These are phyloP conservation scores for Athalia cordata DNA, from an alignment of 2,888 invertebrate species.

Conservation along the genomic window DNA sequence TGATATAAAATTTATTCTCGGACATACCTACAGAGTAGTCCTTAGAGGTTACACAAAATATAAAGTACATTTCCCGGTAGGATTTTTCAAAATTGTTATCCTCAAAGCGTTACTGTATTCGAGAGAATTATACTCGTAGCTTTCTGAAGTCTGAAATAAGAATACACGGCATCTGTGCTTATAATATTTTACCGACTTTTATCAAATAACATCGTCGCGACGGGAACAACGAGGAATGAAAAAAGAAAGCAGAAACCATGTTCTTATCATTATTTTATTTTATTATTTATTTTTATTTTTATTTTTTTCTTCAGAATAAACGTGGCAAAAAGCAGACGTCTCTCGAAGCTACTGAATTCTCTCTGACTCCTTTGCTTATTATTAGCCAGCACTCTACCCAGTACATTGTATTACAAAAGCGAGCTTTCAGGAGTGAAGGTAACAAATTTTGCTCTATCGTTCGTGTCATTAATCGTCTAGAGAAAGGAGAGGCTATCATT, in stretches of 20 bases:
- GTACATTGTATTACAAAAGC: conserved; percentile 12
- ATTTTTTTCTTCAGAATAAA: background rate
- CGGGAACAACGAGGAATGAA: too few relatives aligned
- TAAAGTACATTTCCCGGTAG: background rate
- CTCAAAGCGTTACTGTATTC: background rate
- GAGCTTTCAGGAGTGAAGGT: conserved; percentile 9
- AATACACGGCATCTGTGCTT: background rate
- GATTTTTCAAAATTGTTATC: background rate
- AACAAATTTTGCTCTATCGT: conserved; percentile 19
- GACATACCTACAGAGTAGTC: background rate
- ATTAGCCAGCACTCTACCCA: conserved; percentile 3
- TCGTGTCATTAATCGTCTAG: background rate
- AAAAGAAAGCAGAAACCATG: background rate
- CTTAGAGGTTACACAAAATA: background rate
- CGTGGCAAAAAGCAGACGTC: background rate
- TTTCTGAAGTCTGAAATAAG: background rate
- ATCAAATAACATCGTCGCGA: background rate
- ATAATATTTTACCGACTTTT: background rate
- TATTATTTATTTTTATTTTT: too few relatives aligned
- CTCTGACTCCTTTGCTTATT: conserved; percentile 2
- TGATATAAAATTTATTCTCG: background rate
- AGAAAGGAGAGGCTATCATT: background rate
- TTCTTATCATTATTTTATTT: too few relatives aligned
- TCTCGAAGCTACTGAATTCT: conserved; percentile 10
- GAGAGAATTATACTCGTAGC: background rate